phyloP scores from a whole-genome alignment of 2,888 invertebrate genomes.

The Girardia tigrina region DNA sequence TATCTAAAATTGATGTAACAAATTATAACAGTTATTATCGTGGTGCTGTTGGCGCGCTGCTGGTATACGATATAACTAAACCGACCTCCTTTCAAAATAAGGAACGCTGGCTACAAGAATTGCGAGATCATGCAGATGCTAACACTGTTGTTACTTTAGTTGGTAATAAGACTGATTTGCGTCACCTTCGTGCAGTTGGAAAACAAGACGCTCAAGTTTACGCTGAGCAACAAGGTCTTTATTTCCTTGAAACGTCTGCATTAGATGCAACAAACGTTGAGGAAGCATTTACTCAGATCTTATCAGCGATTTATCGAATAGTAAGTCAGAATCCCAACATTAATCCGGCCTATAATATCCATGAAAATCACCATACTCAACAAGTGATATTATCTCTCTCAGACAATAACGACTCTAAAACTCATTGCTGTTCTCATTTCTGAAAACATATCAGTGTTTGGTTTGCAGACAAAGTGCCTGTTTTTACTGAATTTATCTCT shows the following conservation, averaged over 20 bases:
- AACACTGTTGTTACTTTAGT: conserved; percentile 97
- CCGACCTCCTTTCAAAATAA: conserved; percentile 98
- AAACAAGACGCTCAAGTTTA: conserved; percentile 96
- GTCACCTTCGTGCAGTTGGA: conserved; percentile 84
- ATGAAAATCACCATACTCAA: conserved; percentile 13
- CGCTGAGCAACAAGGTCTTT: conserved; percentile 84
- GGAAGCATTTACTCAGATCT: conserved; percentile 95
- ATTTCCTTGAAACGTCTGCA: conserved; percentile 97
- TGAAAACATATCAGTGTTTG: too few relatives aligned
- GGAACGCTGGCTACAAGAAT: conserved; percentile 90
- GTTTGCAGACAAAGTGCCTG: too few relatives aligned
- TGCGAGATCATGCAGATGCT: conserved; percentile 95
- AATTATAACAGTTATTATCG: conserved; percentile 84
- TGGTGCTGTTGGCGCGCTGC: conserved; percentile 91
- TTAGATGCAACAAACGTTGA: conserved; percentile 99
- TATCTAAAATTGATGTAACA: too few relatives aligned
- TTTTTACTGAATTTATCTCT: too few relatives aligned
- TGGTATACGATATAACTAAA: conserved; percentile 98
- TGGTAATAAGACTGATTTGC: conserved; percentile 56
- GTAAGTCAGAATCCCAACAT: neutral
- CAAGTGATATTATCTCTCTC: neutral
- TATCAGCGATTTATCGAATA: neutral
- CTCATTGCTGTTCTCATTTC: neutral
- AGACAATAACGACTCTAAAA: neutral
- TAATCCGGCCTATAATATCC: neutral